phyloP scores from a whole-genome alignment of 2,113 vertebrate genomes.

The Pomatorhinus ruficollis region DNA sequence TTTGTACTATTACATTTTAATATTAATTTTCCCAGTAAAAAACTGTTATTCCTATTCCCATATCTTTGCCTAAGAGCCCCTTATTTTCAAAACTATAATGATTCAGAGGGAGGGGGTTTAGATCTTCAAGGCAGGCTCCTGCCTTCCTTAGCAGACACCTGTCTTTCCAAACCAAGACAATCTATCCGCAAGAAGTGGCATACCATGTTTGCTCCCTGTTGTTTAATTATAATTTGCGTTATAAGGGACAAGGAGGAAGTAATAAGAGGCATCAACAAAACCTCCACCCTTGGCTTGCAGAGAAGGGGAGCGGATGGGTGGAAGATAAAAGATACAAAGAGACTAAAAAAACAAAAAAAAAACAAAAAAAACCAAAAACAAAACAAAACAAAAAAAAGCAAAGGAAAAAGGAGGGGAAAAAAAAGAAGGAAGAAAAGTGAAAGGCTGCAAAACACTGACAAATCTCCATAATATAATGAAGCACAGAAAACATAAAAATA shows the following conservation, averaged over 20 bases:
- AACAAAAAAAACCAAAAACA: not conserved
- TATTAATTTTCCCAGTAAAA: not conserved
- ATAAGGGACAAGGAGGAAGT: not conserved
- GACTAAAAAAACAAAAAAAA: not conserved
- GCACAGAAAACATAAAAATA: not conserved
- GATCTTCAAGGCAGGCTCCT: not conserved
- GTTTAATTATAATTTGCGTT: not conserved
- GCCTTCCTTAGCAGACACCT: not conserved
- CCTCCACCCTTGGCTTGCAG: not conserved
- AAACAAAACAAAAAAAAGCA: not conserved
- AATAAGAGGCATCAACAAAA: not conserved
- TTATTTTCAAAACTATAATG: not conserved
- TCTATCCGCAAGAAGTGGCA: not conserved
- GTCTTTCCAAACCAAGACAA: not conserved
- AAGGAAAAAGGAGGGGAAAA: rapidly evolving
- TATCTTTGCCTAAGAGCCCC: not conserved
- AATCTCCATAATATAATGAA: not conserved
- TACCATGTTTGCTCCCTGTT: too few relatives aligned
- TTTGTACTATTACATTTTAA: not conserved
- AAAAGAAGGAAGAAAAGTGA: not conserved
- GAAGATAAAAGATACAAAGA: not conserved
- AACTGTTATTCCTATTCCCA: not conserved
- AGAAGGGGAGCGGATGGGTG: not conserved
- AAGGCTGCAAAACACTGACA: not conserved
- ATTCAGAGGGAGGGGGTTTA: not conserved